Conservation (phyloP, 2,888 invertebrate genomes). For the Tenthredo amoena region DNA sequence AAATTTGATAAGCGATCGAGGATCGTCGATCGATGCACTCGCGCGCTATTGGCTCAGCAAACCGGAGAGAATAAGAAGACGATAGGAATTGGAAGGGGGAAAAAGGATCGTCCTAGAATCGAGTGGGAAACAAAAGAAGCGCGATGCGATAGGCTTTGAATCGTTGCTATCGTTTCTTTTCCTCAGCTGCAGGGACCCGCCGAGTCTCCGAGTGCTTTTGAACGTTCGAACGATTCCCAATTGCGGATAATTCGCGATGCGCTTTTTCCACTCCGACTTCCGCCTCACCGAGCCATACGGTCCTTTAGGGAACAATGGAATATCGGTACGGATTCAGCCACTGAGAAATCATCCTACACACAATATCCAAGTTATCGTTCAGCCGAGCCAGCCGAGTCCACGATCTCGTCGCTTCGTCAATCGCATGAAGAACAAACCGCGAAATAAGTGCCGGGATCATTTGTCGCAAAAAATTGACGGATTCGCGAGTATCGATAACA, state of each 20-base stretch:
- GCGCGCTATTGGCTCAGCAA: background rate
- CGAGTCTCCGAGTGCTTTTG: constrained; percentile 63
- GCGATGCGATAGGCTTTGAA: constrained; percentile 57
- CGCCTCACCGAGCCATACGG: constrained; percentile 15
- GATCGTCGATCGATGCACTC: constrained; percentile 40
- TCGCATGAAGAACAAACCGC: background rate
- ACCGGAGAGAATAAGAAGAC: background rate
- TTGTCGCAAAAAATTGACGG: background rate
- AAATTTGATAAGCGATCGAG: constrained; percentile 43
- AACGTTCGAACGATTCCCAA: constrained; percentile 72
- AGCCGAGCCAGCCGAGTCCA: background rate
- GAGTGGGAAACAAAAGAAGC: constrained; percentile 67
- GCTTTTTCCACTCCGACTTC: constrained; percentile 66
- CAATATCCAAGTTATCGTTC: background rate
- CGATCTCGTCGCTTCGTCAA: background rate
- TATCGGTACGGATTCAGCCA: constrained; percentile 26
- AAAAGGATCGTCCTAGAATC: constrained; percentile 46
- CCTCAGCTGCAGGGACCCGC: constrained; percentile 2
- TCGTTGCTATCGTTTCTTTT: constrained; percentile 45
- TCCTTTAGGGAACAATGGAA: constrained; percentile 44
- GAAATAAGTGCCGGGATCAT: background rate
- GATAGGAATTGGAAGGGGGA: background rate
- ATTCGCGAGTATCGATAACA: background rate
- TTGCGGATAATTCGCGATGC: constrained; percentile 72
- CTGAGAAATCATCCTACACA: constrained; percentile 32